phyloP scores from a whole-genome alignment of 2,113 vertebrate genomes.

The Haliaeetus leucogaster region DNA sequence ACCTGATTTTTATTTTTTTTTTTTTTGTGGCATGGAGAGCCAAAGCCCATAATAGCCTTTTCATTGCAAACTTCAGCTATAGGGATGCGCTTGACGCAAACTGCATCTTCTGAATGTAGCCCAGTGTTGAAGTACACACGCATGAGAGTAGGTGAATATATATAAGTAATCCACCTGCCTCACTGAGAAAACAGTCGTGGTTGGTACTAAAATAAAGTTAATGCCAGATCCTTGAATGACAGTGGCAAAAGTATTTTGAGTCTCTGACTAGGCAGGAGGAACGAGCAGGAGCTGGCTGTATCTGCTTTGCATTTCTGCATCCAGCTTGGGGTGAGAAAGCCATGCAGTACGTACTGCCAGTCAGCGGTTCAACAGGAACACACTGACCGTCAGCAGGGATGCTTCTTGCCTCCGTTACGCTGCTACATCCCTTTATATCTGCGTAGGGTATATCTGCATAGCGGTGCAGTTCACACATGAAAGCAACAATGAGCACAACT shows the following conservation, averaged over 20 bases:
- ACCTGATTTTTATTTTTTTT: background rate
- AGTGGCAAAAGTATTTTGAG: background rate
- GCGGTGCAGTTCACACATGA: background rate
- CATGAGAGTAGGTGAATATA: background rate
- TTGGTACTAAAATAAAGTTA: background rate
- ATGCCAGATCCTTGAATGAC: background rate
- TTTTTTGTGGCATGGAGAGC: background rate
- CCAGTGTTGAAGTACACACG: background rate
- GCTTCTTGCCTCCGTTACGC: background rate
- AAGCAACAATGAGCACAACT: background rate
- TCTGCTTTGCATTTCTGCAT: background rate
- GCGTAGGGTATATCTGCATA: fast-evolving
- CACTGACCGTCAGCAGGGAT: fast-evolving
- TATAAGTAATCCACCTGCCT: background rate
- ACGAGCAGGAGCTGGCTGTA: background rate
- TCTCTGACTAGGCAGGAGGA: background rate
- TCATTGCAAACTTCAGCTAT: background rate
- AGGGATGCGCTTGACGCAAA: background rate
- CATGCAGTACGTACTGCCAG: fast-evolving
- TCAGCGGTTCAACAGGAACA: background rate
- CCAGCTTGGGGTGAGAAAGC: background rate
- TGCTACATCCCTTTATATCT: fast-evolving
- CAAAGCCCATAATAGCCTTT: background rate
- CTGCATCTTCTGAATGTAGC: background rate
- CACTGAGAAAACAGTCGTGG: background rate